phyloP scores from a whole-genome alignment of 2,888 invertebrate species.

The Tenodera sinensis region DNA sequence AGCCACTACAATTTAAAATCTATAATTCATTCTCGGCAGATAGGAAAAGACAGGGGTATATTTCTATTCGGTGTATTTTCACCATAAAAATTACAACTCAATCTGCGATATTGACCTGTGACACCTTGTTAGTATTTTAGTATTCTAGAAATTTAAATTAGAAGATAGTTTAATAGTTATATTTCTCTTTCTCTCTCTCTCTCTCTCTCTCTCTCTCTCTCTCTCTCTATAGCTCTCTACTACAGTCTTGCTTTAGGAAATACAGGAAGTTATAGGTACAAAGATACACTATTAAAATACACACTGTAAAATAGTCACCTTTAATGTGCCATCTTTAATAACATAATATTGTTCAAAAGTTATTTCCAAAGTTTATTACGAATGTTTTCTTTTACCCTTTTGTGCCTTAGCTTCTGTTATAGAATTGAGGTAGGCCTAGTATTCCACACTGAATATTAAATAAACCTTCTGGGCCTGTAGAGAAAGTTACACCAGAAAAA shows the following conservation, averaged over 20 bases:
- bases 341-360: conserved; percentile 3
- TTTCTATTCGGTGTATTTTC: too few relatives aligned
- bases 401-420: background rate
- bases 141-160: too few relatives aligned
- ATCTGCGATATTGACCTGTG: too few relatives aligned
- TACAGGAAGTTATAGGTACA: background rate
- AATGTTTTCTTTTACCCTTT: background rate
- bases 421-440: background rate
- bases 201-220: too few relatives aligned
- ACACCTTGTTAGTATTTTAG: too few relatives aligned
- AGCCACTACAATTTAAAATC: too few relatives aligned
- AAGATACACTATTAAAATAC: background rate
- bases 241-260: background rate
- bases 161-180: too few relatives aligned
- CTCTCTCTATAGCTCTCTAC: too few relatives aligned
- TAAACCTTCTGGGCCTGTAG: background rate
- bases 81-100: too few relatives aligned
- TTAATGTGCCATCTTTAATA: conserved; percentile 11
- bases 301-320: background rate
- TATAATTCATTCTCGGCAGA: too few relatives aligned
- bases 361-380: background rate
- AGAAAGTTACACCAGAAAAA: background rate
- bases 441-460: background rate
- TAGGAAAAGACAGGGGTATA: too few relatives aligned
- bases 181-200: too few relatives aligned